Percentiles rank a stretch among this genome's conserved stretches.
Conservation (phyloP, 2,113 vertebrate genomes). For the Tachysurus fulvidraco region DNA sequence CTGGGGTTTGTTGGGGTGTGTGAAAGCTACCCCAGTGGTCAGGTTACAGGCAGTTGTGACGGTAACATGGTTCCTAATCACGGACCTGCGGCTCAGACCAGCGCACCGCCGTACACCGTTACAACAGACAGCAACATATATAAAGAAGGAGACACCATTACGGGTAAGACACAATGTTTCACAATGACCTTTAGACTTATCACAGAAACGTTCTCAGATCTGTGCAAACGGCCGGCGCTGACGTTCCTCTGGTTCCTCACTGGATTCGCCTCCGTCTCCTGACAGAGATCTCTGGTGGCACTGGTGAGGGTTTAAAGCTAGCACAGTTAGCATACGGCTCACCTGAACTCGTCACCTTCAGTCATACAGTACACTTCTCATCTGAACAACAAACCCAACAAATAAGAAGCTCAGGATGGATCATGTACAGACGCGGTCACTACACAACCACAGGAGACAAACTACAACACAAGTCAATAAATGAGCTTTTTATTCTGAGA, state of each 20-base stretch:
- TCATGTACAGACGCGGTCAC: not conserved
- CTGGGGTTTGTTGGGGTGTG: slow-evolving; percentile 12
- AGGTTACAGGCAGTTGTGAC: slow-evolving; percentile 47
- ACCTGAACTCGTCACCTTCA: no score
- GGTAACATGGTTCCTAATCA: slow-evolving; percentile 50
- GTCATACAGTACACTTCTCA: no score
- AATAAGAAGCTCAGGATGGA: not conserved
- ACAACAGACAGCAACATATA: slow-evolving; percentile 30
- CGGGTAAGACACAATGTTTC: slow-evolving; percentile 54
- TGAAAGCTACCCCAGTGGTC: slow-evolving; percentile 50
- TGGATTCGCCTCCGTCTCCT: not conserved
- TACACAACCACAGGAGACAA: not conserved
- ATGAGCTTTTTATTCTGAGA: not conserved
- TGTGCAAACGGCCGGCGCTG: not conserved
- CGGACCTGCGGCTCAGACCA: slow-evolving; percentile 10
- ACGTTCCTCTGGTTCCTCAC: not conserved
- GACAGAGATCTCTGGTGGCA: no score
- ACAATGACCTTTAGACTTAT: not conserved
- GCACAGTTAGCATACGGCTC: no score
- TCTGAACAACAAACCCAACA: not conserved
- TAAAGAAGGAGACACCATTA: slow-evolving; percentile 54
- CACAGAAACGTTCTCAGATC: not conserved
- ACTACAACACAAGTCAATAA: not conserved
- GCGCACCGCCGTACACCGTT: slow-evolving; percentile 36
- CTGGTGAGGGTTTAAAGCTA: no score